Evolutionary conservation across 2,797 vertebrate species (phyloP), one percentile per base, ranked within the genome.

Genomic region (Lophotriccus pileatus): DNA sequence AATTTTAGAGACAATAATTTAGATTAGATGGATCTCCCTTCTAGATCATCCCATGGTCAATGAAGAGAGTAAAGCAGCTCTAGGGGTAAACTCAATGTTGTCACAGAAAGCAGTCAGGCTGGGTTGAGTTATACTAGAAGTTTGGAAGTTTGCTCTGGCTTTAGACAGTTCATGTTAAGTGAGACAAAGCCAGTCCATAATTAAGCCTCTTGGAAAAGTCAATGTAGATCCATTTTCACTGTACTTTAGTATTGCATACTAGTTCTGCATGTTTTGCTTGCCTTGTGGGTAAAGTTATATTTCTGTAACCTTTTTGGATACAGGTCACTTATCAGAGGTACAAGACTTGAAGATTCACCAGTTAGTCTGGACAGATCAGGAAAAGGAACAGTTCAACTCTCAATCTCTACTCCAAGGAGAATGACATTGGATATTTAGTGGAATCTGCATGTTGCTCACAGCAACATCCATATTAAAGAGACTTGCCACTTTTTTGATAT

Each of bases 261-360:
- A 21, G 12, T 53, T 75, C 44, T 53, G 8, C 7, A 3, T 59
- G 23, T 59, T 84, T 89, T 70, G 14, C 9, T 86, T 78, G 68
- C 23, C 16, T 68, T 1, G 0, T 16, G 11, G 23, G 12, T 60
- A 90, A 69, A 7, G 2, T 52, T 67, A 22, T 25, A 49, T 0
- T 36, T 60, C 52, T 30, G 12, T 44, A 80, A 63, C 2, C 2
- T 64, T 79, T 91, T 34, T 18, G 3, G 5, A 72, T 59, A 32
- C n/a, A 80, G 21, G 21, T 55, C 34, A 41, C 8, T 7, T 53
- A 7, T 20, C 7, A 76, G 67, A 73, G 7, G 3, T 7, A 64
- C 13, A 43, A 41, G 59, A 52, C 12, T 34, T 83, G 63, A 81
- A 90, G 30, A 46, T 5, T 53, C 12, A 52, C 16, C 10, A 67